Percentiles rank a stretch among this genome's conserved stretches.
phyloP scores from a whole-genome alignment of 2,888 invertebrate species.

The Caenorhabditis auriculariae region DNA sequence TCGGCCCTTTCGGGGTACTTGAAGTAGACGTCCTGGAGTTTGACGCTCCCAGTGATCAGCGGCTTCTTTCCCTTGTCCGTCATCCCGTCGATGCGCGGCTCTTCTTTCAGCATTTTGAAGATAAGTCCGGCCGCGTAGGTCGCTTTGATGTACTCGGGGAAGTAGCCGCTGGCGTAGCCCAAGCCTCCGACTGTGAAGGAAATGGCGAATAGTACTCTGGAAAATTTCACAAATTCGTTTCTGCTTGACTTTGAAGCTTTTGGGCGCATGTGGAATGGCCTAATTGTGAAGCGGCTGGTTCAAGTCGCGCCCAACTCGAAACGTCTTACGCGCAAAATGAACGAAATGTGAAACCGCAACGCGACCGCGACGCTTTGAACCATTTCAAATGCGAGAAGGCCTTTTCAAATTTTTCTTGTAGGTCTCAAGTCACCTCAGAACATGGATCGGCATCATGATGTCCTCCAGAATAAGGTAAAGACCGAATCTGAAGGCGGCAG shows the following conservation, averaged over 20 bases:
- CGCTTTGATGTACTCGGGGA: constrained; percentile 64
- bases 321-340: no score
- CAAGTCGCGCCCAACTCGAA: no score
- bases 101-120: constrained; percentile 26
- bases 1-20: constrained; percentile 63
- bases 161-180: constrained; percentile 63
- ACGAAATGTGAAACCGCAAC: no score
- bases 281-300: no score
- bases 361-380: no score
- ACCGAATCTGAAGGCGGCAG: constrained; percentile 63
- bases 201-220: no score
- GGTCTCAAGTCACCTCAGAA: no score
- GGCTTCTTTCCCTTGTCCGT: constrained; percentile 50
- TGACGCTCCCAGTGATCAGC: constrained; percentile 43
- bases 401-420: no score
- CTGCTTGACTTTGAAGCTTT: no score
- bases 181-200: constrained; percentile 67
- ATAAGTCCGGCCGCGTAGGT: constrained; percentile 2
- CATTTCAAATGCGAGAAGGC: no score
- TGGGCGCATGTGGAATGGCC: no score
- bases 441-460: constrained; percentile 64
- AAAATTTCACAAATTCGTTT: constrained; percentile 67
- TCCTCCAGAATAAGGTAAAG: constrained; percentile 64
- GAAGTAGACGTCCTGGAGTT: constrained; percentile 55
- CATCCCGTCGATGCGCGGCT: constrained; percentile 63